Conservation (phyloP, 2,113 vertebrate genomes). For the Phasianus colchicus region DNA sequence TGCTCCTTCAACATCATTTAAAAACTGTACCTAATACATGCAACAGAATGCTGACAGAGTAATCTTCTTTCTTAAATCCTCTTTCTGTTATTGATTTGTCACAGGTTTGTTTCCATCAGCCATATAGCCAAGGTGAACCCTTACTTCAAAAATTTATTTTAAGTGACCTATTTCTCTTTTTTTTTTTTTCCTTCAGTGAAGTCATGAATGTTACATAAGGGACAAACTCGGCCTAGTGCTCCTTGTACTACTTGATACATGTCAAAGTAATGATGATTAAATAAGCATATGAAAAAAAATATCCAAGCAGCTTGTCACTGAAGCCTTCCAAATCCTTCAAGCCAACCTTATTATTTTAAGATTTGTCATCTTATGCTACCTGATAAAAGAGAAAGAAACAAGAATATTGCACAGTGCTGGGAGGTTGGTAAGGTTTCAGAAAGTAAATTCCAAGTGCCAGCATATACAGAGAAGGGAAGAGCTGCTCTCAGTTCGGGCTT, state of each 20-base stretch:
- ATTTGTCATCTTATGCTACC: not conserved
- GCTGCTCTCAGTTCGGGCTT: not conserved
- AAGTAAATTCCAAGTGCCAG: not conserved
- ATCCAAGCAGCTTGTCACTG: not conserved
- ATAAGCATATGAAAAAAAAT: not conserved
- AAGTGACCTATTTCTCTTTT: not conserved
- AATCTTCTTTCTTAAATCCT: slow-evolving; percentile 50
- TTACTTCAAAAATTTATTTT: not conserved
- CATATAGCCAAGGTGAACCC: slow-evolving; percentile 17
- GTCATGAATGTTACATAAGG: not conserved
- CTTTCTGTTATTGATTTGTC: slow-evolving; percentile 49
- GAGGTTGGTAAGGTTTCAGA: not conserved
- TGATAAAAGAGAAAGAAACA: not conserved
- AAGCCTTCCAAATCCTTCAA: not conserved
- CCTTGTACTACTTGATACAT: not conserved
- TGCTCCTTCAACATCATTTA: not conserved
- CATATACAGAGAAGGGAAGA: not conserved
- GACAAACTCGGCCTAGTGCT: not conserved
- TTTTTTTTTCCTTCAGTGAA: not conserved
- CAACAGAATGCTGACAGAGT: not conserved
- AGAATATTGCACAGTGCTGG: not conserved
- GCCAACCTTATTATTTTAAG: not conserved
- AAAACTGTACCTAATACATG: not conserved
- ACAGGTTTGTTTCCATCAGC: slow-evolving; percentile 18
- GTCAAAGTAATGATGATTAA: not conserved